Evolutionary conservation across 2,113 vertebrate species (phyloP).

Genomic region (Heterotilapia buettikoferi): DNA sequence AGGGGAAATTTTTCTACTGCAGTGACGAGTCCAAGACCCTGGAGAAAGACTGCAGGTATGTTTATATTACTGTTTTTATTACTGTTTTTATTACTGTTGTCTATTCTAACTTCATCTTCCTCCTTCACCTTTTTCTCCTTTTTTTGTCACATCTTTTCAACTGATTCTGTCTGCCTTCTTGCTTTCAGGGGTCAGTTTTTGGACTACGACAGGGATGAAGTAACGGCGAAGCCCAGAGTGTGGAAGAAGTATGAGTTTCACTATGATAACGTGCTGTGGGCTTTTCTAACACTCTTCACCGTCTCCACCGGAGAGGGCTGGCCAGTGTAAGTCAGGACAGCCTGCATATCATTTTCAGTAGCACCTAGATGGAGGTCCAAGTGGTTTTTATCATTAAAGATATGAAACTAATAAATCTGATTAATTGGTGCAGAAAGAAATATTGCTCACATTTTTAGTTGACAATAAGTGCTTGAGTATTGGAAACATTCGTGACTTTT

Average conservation of each 20-base stretch:
- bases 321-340: conserved; percentile 84
- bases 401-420: not conserved
- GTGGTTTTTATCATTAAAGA: not conserved
- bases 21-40: conserved; percentile 93
- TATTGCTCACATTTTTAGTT: not conserved
- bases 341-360: not conserved
- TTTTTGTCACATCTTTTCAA: not conserved
- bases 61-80: not conserved
- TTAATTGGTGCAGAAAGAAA: not conserved
- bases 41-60: conserved; percentile 93
- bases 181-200: conserved; percentile 86
- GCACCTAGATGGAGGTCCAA: not conserved
- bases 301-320: conserved; percentile 97
- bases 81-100: not conserved
- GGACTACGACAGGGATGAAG: conserved; percentile 84
- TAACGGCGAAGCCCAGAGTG: conserved; percentile 83
- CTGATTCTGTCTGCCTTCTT: not conserved
- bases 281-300: conserved; percentile 93
- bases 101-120: not conserved
- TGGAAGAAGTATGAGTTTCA: conserved; percentile 98
- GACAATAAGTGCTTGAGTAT: not conserved
- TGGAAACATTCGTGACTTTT: not conserved
- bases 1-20: conserved; percentile 98
- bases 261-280: conserved; percentile 97
- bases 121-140: not conserved